Conservation (phyloP, 2,113 vertebrate genomes). For the Corythornis cristatus region DNA sequence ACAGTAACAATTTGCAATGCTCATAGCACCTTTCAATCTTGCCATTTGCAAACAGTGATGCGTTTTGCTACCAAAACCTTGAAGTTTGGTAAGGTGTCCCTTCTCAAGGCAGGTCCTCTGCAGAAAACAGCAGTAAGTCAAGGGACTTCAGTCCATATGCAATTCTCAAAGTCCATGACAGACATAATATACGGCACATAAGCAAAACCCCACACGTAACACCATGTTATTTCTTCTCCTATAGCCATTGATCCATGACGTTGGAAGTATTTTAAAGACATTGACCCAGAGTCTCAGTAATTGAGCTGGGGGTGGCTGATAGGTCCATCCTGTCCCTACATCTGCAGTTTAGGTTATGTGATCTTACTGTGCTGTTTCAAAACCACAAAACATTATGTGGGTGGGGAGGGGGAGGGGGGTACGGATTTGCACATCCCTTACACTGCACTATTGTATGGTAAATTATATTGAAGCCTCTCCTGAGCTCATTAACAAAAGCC, state of each 20-base stretch:
- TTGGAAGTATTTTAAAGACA: background rate
- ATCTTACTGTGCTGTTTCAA: background rate
- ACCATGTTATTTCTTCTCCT: background rate
- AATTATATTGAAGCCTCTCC: slow-evolving; percentile 7
- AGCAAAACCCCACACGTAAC: background rate
- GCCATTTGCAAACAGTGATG: background rate
- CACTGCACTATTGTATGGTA: slow-evolving; percentile 53
- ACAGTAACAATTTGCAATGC: background rate
- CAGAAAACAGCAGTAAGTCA: background rate
- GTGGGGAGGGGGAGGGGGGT: background rate
- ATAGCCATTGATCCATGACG: accelerated
- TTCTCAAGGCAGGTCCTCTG: background rate
- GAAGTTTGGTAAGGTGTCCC: accelerated
- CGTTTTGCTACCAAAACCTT: too few relatives aligned
- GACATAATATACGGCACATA: accelerated
- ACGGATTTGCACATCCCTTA: background rate
- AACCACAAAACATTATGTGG: background rate
- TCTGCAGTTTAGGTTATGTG: background rate
- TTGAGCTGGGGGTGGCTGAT: background rate
- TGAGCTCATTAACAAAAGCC: slow-evolving; percentile 43
- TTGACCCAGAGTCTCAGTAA: background rate
- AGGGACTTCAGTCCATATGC: accelerated
- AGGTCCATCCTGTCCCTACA: background rate
- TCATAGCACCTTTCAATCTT: background rate
- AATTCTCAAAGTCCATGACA: background rate